Percentiles rank a stretch among this genome's conserved stretches.
Evolutionary conservation across 2,888 invertebrate genomes (phyloP).

Genomic region (Drosophila trichaetosa): DNA sequence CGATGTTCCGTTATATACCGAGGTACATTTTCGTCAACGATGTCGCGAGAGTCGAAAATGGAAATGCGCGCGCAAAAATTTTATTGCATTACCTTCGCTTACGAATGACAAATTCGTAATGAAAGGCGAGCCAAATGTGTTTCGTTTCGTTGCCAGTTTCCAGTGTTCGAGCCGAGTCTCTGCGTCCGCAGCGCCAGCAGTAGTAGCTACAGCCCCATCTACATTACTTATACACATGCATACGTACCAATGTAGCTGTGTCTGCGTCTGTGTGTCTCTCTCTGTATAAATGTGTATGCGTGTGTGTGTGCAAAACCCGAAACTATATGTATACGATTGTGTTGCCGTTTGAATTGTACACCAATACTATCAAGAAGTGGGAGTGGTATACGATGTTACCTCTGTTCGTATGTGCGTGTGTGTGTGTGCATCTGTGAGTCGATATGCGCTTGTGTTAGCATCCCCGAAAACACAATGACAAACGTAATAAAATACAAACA

Average conservation of each 20-base stretch:
- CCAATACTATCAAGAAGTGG: constrained; percentile 67
- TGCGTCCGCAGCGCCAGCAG: constrained; percentile 44
- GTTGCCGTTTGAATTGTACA: constrained; percentile 74
- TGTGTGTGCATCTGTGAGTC: constrained; percentile 23
- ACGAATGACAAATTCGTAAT: constrained; percentile 84
- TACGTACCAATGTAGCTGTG: constrained; percentile 45
- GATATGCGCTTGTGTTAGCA: constrained; percentile 53
- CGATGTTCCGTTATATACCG: constrained; percentile 66
- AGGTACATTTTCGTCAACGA: constrained; percentile 44
- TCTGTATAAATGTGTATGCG: constrained; percentile 45
- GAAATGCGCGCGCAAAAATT: constrained; percentile 80
- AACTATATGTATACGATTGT: constrained; percentile 69
- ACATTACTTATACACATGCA: constrained; percentile 49
- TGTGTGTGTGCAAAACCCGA: constrained; percentile 80
- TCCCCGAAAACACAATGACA: constrained; percentile 80
- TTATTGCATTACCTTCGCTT: constrained; percentile 84
- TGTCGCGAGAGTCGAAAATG: constrained; percentile 58
- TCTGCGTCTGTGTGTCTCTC: constrained; percentile 19
- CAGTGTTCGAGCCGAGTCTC: constrained; percentile 56
- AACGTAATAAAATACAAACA: constrained; percentile 71
- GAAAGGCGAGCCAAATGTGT: constrained; percentile 80
- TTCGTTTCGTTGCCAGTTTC: constrained; percentile 75
- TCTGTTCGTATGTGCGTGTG: constrained; percentile 29
- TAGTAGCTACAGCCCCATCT: constrained; percentile 48
- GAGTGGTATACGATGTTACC: constrained; percentile 75